A percentile compares a stretch with the other conserved stretches of the same genome.
phyloP scores from a whole-genome alignment of 2,113 vertebrate species.

The Siniperca chuatsi region DNA sequence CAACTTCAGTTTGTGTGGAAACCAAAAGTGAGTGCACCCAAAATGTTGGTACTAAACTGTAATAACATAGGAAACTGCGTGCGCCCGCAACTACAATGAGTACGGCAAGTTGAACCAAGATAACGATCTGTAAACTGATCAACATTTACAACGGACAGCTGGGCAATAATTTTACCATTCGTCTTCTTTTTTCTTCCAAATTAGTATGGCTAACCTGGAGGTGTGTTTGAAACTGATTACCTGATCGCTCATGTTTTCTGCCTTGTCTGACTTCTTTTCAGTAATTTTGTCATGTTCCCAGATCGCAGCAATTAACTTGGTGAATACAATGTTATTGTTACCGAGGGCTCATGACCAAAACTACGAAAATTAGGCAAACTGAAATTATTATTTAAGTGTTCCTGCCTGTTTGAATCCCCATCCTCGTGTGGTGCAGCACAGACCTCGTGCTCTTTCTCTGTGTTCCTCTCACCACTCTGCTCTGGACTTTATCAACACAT shows the following conservation, averaged over 20 bases:
- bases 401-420: slow-evolving; percentile 50
- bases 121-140: neutral
- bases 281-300: slow-evolving; percentile 12
- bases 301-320: slow-evolving; percentile 28
- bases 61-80: neutral
- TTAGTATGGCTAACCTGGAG: neutral
- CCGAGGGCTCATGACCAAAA: slow-evolving; percentile 23
- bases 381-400: slow-evolving; percentile 60
- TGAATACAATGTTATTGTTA: slow-evolving; percentile 11
- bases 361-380: slow-evolving; percentile 32
- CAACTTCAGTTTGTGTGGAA: neutral
- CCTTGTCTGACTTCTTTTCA: neutral
- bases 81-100: no score
- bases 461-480: slow-evolving; percentile 68
- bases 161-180: no score
- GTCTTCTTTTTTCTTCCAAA: neutral
- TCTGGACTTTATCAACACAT: slow-evolving; percentile 84
- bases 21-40: neutral
- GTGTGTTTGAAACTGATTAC: slow-evolving; percentile 24
- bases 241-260: neutral
- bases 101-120: neutral
- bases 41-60: neutral
- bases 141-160: neutral
- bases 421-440: slow-evolving; percentile 41
- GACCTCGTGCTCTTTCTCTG: slow-evolving; percentile 35